These are phyloP conservation scores for Argentina silus DNA, from an alignment of 2,797 vertebrate genomes.

Conservation along the genomic window DNA sequence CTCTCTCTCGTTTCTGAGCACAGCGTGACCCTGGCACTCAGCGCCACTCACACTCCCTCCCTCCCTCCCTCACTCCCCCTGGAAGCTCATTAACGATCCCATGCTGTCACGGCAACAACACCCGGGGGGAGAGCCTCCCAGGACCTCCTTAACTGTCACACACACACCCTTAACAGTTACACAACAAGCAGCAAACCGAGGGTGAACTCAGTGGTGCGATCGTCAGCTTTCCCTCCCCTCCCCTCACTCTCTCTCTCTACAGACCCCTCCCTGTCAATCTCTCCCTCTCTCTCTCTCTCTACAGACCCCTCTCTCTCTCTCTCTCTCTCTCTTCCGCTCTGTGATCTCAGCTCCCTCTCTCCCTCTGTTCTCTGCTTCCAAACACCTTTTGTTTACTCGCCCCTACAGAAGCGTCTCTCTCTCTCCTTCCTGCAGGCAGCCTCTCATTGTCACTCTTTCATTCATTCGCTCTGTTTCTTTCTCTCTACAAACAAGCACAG, in stretches of 20 bases:
- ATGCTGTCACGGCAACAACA: constrained; percentile 73
- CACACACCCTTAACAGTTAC: background rate
- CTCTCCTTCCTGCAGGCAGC: constrained; percentile 31
- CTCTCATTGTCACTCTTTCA: background rate
- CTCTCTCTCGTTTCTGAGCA: constrained; percentile 54
- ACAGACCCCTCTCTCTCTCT: constrained; percentile 12
- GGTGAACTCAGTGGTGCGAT: constrained; percentile 39
- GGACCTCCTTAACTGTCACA: constrained; percentile 66
- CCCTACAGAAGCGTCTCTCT: constrained; percentile 20
- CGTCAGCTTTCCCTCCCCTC: background rate
- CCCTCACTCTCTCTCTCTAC: background rate
- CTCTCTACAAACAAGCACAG: constrained; percentile 3
- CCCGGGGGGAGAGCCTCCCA: constrained; percentile 65
- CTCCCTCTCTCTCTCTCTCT: constrained; percentile 33
- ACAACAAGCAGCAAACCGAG: constrained; percentile 47
- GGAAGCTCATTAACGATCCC: constrained; percentile 77
- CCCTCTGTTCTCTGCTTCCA: too few relatives aligned
- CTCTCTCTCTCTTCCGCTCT: background rate
- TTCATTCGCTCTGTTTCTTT: background rate
- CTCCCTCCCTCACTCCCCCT: constrained; percentile 32
- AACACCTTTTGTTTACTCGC: too few relatives aligned
- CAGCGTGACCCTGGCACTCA: constrained; percentile 51
- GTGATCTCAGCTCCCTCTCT: background rate
- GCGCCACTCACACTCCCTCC: constrained; percentile 56
- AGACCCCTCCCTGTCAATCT: constrained; percentile 31